These are phyloP conservation scores for Hypocryptadius cinnamomeus DNA, from an alignment of 2,113 vertebrate genomes.

Conservation along the genomic window DNA sequence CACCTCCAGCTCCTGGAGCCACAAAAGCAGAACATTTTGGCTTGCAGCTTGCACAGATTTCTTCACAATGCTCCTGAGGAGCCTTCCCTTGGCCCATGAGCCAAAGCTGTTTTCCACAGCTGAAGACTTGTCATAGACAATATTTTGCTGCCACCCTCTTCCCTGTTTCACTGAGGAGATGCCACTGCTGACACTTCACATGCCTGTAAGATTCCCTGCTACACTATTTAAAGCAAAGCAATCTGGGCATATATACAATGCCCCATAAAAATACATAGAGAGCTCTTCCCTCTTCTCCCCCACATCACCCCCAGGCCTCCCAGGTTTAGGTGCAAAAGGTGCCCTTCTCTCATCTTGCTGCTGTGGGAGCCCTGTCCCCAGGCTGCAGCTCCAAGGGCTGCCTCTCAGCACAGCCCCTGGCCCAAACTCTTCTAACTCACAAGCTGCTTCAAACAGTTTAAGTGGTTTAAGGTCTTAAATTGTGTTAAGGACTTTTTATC, in stretches of 20 bases:
- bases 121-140: background rate
- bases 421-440: background rate
- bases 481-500: constrained; percentile 46
- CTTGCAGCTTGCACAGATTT: background rate
- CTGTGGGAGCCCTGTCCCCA: background rate
- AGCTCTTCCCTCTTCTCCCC: background rate
- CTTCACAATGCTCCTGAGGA: background rate
- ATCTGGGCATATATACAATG: too few relatives aligned
- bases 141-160: background rate
- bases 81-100: background rate
- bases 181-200: background rate
- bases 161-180: background rate
- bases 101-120: background rate
- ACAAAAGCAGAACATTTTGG: background rate
- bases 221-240: background rate
- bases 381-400: background rate
- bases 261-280: background rate
- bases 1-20: background rate
- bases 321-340: background rate
- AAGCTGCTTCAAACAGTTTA: constrained; percentile 2
- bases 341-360: too few relatives aligned
- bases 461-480: constrained; percentile 54
- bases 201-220: background rate
- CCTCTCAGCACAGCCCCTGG: background rate
- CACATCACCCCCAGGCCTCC: background rate